phyloP scores from a whole-genome alignment of 2,888 invertebrate genomes.

The Nephrotoma guestfalica region DNA sequence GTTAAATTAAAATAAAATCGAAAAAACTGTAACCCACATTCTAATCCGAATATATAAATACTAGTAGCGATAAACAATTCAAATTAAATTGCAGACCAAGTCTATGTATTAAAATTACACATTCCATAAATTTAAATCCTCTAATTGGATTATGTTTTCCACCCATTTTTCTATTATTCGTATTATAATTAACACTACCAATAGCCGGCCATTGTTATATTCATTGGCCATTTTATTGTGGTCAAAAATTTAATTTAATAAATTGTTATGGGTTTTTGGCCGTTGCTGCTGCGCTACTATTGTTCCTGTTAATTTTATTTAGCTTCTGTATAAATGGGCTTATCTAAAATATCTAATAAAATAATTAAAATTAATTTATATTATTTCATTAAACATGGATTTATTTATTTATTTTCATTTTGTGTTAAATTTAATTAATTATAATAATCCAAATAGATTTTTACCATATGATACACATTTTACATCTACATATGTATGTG shows the following conservation, averaged over 20 bases:
- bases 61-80: not conserved
- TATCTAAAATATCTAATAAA: not conserved
- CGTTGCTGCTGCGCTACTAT: not conserved
- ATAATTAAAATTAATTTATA: not conserved
- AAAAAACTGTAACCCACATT: not conserved
- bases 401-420: not conserved
- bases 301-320: not conserved
- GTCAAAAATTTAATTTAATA: not conserved
- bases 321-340: not conserved
- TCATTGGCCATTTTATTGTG: not conserved
- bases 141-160: not conserved
- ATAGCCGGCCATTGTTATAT: not conserved
- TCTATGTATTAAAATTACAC: not conserved
- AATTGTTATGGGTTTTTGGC: not conserved
- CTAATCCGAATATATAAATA: not conserved
- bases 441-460: not conserved
- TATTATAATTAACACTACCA: not conserved
- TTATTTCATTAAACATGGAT: not conserved
- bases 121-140: not conserved
- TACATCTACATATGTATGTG: not conserved
- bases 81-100: not conserved
- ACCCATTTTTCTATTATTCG: not conserved
- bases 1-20: not conserved
- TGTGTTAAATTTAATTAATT: not conserved
- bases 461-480: not conserved